These are phyloP conservation scores for Pungitius pungitius DNA, from an alignment of 2,113 vertebrate species.

Conservation along the genomic window DNA sequence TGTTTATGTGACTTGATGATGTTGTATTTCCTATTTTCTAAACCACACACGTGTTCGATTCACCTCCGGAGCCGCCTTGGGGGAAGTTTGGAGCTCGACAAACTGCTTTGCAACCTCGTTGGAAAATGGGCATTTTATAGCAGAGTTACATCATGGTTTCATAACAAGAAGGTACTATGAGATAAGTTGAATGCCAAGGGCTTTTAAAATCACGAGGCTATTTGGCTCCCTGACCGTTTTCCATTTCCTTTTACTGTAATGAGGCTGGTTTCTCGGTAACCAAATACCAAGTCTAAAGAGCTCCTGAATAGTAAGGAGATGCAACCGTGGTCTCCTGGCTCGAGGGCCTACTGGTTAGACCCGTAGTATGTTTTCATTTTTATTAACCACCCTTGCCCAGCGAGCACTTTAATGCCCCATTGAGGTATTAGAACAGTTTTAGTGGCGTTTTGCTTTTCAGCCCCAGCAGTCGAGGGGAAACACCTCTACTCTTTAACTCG, in stretches of 20 bases:
- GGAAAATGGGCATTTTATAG: constrained; percentile 76
- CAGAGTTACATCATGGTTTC: constrained; percentile 66
- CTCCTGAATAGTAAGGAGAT: constrained; percentile 59
- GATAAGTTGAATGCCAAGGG: constrained; percentile 67
- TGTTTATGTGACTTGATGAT: constrained; percentile 2
- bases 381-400: background rate
- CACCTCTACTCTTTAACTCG: constrained; percentile 1
- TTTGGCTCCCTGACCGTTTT: constrained; percentile 72
- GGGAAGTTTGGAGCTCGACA: constrained; percentile 48
- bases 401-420: constrained; percentile 32
- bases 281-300: constrained; percentile 69
- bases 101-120: constrained; percentile 35
- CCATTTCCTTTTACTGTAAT: constrained; percentile 76
- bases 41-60: constrained; percentile 23
- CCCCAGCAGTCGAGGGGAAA: background rate
- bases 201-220: constrained; percentile 71
- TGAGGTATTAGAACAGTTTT: constrained; percentile 27
- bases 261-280: constrained; percentile 72
- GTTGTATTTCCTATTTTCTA: constrained; percentile 12
- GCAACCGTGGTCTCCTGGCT: constrained; percentile 39
- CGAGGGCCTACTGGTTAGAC: constrained; percentile 25
- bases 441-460: constrained; percentile 4
- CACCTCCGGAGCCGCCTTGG: constrained; percentile 49
- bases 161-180: constrained; percentile 71
- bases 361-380: background rate